Evolutionary conservation across 2,888 invertebrate genomes (phyloP).

Genomic region (Nymphalis c-album): DNA sequence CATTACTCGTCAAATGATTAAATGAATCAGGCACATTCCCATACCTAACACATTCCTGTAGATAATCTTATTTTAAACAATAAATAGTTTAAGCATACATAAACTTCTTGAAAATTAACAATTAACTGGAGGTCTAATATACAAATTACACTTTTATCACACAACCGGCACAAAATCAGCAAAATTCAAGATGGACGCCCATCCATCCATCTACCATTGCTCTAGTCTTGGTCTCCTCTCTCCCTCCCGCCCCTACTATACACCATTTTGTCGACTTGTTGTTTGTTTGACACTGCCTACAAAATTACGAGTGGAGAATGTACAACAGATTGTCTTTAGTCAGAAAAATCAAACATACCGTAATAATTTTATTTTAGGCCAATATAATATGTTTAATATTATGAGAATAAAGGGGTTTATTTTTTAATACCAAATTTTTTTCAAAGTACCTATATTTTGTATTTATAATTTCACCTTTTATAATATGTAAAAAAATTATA

Average conservation of each 20-base stretch:
- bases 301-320: slow-evolving; percentile 11
- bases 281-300: slow-evolving; percentile 33
- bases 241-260: slow-evolving; percentile 33
- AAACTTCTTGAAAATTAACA: slow-evolving; percentile 75
- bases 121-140: slow-evolving; percentile 71
- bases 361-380: no score
- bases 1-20: slow-evolving; percentile 83
- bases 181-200: slow-evolving; percentile 91
- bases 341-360: background rate
- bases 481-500: no score
- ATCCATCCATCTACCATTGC: slow-evolving; percentile 76
- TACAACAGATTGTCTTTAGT: slow-evolving; percentile 6
- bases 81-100: slow-evolving; percentile 73
- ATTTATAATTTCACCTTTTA: no score
- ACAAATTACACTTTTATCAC: slow-evolving; percentile 80
- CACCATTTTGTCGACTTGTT: slow-evolving; percentile 35
- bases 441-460: no score
- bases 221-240: slow-evolving; percentile 33
- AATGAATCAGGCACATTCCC: slow-evolving; percentile 72
- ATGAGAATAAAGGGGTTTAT: no score
- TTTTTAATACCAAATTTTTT: no score
- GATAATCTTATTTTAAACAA: slow-evolving; percentile 81
- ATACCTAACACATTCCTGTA: slow-evolving; percentile 89
- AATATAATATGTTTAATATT: no score
- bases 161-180: slow-evolving; percentile 88